Base-by-base conservation (phyloP, 2,888 invertebrate species). In the Lumbricus terrestris region DNA sequence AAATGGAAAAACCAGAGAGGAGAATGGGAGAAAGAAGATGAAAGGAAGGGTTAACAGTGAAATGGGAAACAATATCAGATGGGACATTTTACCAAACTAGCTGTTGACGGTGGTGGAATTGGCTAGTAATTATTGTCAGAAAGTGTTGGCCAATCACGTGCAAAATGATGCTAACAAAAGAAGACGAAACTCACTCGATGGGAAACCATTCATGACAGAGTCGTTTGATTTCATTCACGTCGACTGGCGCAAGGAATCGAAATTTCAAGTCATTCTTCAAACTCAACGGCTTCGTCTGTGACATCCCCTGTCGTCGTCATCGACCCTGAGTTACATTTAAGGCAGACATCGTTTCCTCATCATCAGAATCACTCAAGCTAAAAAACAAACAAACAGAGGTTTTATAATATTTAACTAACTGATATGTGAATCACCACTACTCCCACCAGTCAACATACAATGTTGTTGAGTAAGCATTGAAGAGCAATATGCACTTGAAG, bases 141-240 rank as follows among this genome's bases (percentile, higher is more conserved):
- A 69, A 69, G 2, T 1, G 29, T n/a, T 69, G 8, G n/a, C 29
- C n/a, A 11, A n/a, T 69, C 5, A 11, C n/a, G n/a, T 69, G 69
- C 69, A 69, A 69, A 69, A 69, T 69, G n/a, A 69, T 16, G 16
- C n/a, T n/a, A n/a, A n/a, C n/a, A n/a, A 8, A 69, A 69, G 85
- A 90, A 89, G 92, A 94, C 93, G n/a, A n/a, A n/a, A 91, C 94
- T 93, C 93, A 98, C 95, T 98, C 98, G 95, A 99, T 98, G 42
- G 99, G 99, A 95, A 99, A 99, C 98, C 98, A 99, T 95, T 98
- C 98, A 95, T 97, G 97, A 95, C 99, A 99, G 91, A 99, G 96
- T 92, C 97, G 96, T 94, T 97, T 97, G 69, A 99, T 98, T 96
- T 98, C 98, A 93, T 97, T 97, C 93, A 98, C 96, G 95, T 98